Evolutionary conservation across 2,888 invertebrate species (phyloP).

Genomic region (Stenotaenia linearis): DNA sequence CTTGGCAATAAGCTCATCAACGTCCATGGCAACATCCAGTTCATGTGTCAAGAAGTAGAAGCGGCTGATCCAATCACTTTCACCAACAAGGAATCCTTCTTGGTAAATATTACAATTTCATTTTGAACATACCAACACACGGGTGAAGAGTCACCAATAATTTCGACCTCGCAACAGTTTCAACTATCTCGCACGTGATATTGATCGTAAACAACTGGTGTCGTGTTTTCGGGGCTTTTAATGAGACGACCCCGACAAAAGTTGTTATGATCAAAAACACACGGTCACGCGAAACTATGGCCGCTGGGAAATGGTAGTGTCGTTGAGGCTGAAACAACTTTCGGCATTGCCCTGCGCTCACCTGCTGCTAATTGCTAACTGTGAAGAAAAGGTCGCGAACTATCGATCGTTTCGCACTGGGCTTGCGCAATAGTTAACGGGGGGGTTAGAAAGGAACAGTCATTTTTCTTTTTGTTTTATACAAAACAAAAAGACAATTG

Average conservation of each 20-base stretch:
- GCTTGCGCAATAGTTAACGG: not conserved
- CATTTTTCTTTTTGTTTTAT: not conserved
- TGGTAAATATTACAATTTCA: constrained; percentile 58
- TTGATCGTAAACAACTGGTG: not conserved
- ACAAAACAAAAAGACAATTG: too few species aligned
- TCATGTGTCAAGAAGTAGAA: constrained; percentile 77
- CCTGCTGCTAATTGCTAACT: not conserved
- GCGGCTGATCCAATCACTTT: constrained; percentile 85
- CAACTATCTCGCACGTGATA: not conserved
- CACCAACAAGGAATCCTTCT: constrained; percentile 81
- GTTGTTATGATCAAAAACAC: not conserved
- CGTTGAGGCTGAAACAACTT: not conserved
- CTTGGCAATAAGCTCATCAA: constrained; percentile 74
- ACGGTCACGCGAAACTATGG: not conserved
- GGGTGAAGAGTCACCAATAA: not conserved
- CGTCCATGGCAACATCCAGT: constrained; percentile 77
- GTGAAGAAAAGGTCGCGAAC: not conserved
- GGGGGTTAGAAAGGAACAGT: not conserved
- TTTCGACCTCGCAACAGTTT: not conserved
- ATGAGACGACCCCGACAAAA: not conserved
- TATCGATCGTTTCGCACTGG: not conserved
- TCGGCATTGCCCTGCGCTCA: not conserved
- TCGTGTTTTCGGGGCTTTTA: not conserved
- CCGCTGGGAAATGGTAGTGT: not conserved
- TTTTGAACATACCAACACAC: constrained; percentile 27